Evolutionary conservation across 2,888 invertebrate species (phyloP).

Genomic region (Sclerodermus sp.): DNA sequence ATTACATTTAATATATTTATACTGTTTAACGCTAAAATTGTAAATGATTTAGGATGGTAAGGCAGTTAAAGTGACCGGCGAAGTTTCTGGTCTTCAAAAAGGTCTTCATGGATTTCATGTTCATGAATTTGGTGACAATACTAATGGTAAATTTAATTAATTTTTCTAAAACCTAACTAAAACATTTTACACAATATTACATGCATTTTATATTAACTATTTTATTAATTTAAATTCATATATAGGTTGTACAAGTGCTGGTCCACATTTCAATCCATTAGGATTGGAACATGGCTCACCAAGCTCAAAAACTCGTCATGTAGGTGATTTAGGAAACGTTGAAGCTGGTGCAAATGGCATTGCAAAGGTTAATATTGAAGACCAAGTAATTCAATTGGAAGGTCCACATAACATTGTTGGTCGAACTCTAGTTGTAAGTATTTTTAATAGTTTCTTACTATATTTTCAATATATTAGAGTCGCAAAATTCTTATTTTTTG

Average conservation of each 20-base stretch:
- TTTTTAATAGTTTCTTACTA: not conserved
- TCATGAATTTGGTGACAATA: conserved; percentile 95
- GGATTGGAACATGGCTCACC: conserved; percentile 85
- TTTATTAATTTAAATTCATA: not conserved
- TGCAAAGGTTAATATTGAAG: conserved; percentile 68
- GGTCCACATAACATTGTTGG: conserved; percentile 81
- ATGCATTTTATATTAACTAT: not conserved
- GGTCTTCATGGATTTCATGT: conserved; percentile 90
- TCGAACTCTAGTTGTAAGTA: conserved; percentile 72
- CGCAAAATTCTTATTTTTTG: too few species aligned
- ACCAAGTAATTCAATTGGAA: conserved; percentile 66
- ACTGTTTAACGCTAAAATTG: conserved; percentile 58
- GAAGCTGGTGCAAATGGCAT: conserved; percentile 66
- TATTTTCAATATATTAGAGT: too few species aligned
- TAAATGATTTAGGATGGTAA: conserved; percentile 53
- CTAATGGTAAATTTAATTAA: conserved; percentile 72
- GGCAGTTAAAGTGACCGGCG: conserved; percentile 77
- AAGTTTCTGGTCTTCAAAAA: conserved; percentile 74
- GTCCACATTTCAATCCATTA: conserved; percentile 88
- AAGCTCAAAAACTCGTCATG: conserved; percentile 71
- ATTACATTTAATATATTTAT: too few species aligned
- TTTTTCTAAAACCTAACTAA: not conserved
- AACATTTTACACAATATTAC: too few species aligned
- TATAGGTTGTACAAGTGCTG: conserved; percentile 82
- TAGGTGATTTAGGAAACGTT: conserved; percentile 90